These are phyloP conservation scores for Bhutanitis thaidina DNA, from an alignment of 2,888 invertebrate species.

Conservation along the genomic window DNA sequence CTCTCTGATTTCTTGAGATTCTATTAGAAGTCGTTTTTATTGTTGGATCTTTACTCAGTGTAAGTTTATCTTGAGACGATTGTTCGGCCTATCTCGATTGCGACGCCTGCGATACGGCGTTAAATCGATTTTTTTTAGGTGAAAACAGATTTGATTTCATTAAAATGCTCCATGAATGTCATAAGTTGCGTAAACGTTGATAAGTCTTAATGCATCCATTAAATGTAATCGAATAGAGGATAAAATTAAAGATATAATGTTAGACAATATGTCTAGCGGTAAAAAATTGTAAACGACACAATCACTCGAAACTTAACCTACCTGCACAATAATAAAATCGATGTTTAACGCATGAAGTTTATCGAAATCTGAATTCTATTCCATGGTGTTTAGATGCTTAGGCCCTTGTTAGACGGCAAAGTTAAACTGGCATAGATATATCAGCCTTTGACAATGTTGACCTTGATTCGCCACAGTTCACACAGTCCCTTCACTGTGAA, in stretches of 20 bases:
- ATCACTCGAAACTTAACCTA: slow-evolving; percentile 22
- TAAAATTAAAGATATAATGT: slow-evolving; percentile 17
- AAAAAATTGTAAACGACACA: slow-evolving; percentile 21
- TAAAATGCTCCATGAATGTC: slow-evolving; percentile 8
- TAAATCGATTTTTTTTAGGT: slow-evolving; percentile 28
- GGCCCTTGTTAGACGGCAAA: slow-evolving; percentile 29
- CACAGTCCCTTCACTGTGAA: slow-evolving; percentile 76
- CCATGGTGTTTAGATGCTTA: slow-evolving; percentile 17
- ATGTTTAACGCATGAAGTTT: slow-evolving; percentile 5
- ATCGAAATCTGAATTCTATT: slow-evolving; percentile 24
- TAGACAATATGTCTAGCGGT: slow-evolving; percentile 21
- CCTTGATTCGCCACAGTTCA: slow-evolving; percentile 70
- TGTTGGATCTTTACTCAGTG: slow-evolving; percentile 34
- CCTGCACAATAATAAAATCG: slow-evolving; percentile 15
- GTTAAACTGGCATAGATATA: slow-evolving; percentile 38
- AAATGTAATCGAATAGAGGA: slow-evolving; percentile 20
- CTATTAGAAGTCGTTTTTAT: slow-evolving; percentile 40
- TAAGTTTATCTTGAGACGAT: slow-evolving; percentile 34
- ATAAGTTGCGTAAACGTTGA: neutral
- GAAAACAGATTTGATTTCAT: slow-evolving; percentile 33
- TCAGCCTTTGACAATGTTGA: slow-evolving; percentile 66
- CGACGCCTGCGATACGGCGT: too few species aligned
- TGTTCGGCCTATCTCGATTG: slow-evolving; percentile 21
- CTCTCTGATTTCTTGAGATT: slow-evolving; percentile 46
- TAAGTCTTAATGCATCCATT: slow-evolving; percentile 18